phyloP scores from a whole-genome alignment of 2,797 vertebrate genomes.

The Diplodus puntazzo region DNA sequence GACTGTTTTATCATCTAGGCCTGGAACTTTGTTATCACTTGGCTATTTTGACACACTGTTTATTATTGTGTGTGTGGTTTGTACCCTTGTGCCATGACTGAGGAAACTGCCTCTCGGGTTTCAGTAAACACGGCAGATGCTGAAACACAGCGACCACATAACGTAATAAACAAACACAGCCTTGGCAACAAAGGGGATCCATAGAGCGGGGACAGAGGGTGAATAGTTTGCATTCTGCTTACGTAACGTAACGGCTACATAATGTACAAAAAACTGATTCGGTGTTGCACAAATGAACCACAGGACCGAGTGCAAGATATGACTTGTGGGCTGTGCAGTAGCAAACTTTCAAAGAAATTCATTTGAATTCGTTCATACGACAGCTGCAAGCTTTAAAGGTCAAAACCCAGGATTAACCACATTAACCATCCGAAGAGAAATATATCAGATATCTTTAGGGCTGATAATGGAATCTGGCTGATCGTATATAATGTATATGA shows the following conservation, averaged over 20 bases:
- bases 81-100: slow-evolving; percentile 64
- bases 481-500: slow-evolving; percentile 1
- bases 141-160: slow-evolving; percentile 54
- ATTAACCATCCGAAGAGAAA: slow-evolving; percentile 20
- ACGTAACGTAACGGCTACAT: background rate
- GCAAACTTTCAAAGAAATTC: slow-evolving; percentile 2
- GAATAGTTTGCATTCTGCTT: slow-evolving; percentile 15
- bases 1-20: slow-evolving; percentile 27
- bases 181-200: slow-evolving; percentile 30
- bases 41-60: slow-evolving; percentile 57
- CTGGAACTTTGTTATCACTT: slow-evolving; percentile 62
- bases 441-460: slow-evolving; percentile 10
- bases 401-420: slow-evolving; percentile 8
- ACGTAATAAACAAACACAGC: slow-evolving; percentile 55
- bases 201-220: slow-evolving; percentile 1
- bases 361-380: slow-evolving; percentile 15
- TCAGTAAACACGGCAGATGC: slow-evolving; percentile 65
- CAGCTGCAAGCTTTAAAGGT: slow-evolving; percentile 19
- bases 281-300: slow-evolving; percentile 15
- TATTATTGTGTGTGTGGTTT: slow-evolving; percentile 66
- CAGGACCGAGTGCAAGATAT: background rate
- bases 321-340: slow-evolving; percentile 2
- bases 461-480: slow-evolving; percentile 1
- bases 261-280: slow-evolving; percentile 26
- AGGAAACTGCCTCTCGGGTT: slow-evolving; percentile 69